phyloP scores from a whole-genome alignment of 2,797 vertebrate genomes.

The Pygocentrus nattereri region DNA sequence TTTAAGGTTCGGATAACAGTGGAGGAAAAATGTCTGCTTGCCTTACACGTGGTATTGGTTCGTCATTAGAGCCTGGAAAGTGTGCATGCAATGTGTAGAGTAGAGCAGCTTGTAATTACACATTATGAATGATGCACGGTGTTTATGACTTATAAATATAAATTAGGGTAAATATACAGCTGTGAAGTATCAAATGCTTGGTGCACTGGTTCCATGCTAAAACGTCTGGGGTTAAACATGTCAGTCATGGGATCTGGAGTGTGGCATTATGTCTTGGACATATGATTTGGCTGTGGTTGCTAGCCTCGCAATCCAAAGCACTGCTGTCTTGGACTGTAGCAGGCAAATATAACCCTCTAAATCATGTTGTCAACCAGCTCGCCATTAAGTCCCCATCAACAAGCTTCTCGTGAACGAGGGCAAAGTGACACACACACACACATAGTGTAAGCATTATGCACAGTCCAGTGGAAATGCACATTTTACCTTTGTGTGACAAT shows the following conservation, averaged over 20 bases:
- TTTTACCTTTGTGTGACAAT: background rate
- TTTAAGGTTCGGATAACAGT: conserved; percentile 8
- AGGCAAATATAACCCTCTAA: conserved; percentile 25
- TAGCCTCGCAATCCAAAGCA: conserved; percentile 30
- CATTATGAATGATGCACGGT: background rate
- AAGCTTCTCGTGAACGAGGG: background rate
- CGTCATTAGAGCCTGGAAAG: background rate
- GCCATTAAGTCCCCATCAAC: conserved; percentile 16
- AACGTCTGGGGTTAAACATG: background rate
- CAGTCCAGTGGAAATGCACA: background rate
- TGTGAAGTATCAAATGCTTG: background rate
- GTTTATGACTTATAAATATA: background rate
- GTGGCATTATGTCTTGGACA: background rate
- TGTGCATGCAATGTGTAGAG: background rate
- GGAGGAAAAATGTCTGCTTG: conserved; percentile 4
- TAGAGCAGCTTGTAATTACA: conserved; percentile 3
- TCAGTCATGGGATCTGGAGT: background rate
- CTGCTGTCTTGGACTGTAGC: background rate
- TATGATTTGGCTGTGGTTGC: conserved; percentile 16
- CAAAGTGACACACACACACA: conserved; percentile 12
- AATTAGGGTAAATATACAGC: conserved; percentile 11
- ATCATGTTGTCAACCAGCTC: conserved; percentile 13
- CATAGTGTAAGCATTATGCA: background rate
- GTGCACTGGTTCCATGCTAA: background rate
- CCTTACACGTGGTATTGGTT: background rate